Evolutionary conservation across 2,888 invertebrate species (phyloP).

Genomic region (Dynastes tityus): DNA sequence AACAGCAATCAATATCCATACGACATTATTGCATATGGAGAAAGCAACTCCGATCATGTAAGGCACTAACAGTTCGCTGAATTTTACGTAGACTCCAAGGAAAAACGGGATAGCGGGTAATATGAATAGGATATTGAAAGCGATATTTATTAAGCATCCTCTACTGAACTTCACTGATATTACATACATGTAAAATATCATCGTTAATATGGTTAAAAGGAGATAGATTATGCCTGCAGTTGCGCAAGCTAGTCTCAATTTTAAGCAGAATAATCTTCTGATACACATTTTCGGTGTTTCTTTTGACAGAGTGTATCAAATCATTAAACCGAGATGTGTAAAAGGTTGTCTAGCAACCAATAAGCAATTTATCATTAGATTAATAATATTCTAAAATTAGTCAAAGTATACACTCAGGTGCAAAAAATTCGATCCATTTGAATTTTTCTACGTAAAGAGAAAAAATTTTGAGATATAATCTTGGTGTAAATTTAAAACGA

Average conservation of each 20-base stretch:
- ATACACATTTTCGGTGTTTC: neutral
- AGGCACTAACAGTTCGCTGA: conserved; percentile 16
- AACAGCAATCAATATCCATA: neutral
- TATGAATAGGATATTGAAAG: conserved; percentile 13
- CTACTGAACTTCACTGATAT: conserved; percentile 13
- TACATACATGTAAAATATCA: conserved; percentile 25
- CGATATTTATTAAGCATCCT: conserved; percentile 31
- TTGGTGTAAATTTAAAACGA: no score
- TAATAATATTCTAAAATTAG: no score
- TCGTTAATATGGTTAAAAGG: conserved; percentile 9
- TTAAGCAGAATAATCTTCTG: neutral
- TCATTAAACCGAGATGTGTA: no score
- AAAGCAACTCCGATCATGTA: conserved; percentile 16
- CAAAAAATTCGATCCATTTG: no score
- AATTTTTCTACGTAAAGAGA: no score
- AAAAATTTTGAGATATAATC: no score
- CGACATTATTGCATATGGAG: conserved; percentile 15
- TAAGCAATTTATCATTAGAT: no score
- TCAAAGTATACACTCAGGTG: no score
- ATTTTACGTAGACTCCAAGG: conserved; percentile 21
- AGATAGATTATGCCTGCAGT: conserved; percentile 11
- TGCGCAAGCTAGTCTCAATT: neutral
- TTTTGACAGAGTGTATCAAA: neutral
- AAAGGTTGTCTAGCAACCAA: no score
- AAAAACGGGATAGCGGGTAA: conserved; percentile 28